Evolutionary conservation across 2,113 vertebrate species (phyloP).

Genomic region (Eupsittula cactorum): DNA sequence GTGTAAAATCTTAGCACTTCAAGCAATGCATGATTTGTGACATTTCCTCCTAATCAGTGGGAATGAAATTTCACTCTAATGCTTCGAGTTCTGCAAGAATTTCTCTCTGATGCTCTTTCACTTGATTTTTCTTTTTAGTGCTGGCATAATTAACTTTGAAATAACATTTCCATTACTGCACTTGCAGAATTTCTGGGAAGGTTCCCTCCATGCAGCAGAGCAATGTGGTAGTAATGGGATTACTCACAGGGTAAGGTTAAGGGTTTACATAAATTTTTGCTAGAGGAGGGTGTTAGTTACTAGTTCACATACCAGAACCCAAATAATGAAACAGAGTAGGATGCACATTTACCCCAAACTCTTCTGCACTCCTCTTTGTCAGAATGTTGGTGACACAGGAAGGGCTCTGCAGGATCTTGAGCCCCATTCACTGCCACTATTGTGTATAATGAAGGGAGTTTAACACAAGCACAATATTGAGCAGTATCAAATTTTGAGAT

Average conservation of each 20-base stretch:
- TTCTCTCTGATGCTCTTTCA: not conserved
- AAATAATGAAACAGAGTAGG: not conserved
- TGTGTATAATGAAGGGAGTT: not conserved
- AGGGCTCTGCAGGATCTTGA: not conserved
- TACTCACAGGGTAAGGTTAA: not conserved
- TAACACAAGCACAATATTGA: not conserved
- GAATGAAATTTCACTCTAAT: not conserved
- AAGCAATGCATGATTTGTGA: not conserved
- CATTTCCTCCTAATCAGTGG: not conserved
- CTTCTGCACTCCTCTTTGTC: not conserved
- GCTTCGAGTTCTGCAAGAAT: not conserved
- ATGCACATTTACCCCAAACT: not conserved
- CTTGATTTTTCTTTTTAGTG: not conserved
- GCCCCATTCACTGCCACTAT: not conserved
- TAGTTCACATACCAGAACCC: not conserved
- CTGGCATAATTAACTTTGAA: not conserved
- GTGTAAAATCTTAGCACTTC: not conserved
- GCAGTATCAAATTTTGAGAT: not conserved
- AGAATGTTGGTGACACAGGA: not conserved
- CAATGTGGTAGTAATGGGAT: conserved; percentile 17
- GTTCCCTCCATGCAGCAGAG: not conserved
- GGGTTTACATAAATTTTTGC: not conserved
- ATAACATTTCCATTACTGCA: not conserved
- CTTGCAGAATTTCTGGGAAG: not conserved
- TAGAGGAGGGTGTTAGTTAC: not conserved